Evolutionary conservation across 2,888 invertebrate species (phyloP).

Genomic region (Seladonia tumulorum): DNA sequence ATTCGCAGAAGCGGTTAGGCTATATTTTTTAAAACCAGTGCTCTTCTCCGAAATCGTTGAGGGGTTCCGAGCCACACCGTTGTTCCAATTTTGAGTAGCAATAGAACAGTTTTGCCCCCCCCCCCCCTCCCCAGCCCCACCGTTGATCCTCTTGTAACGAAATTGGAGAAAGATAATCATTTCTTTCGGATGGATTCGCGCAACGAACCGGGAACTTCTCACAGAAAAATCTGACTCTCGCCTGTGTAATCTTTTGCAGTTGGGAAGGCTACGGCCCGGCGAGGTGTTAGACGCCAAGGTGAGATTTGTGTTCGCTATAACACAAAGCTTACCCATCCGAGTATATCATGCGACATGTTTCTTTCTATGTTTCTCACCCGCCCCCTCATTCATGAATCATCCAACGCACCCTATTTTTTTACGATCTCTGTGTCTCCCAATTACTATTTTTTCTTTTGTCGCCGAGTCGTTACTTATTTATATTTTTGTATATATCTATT

Average conservation of each 20-base stretch:
- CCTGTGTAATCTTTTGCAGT: conserved; percentile 86
- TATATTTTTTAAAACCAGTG: background rate
- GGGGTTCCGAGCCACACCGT: background rate
- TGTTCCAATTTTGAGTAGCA: background rate
- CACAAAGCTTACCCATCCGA: conserved; percentile 85
- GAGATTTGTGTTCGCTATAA: conserved; percentile 87
- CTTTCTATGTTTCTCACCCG: conserved; percentile 46
- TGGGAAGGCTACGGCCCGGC: conserved; percentile 91
- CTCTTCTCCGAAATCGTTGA: background rate
- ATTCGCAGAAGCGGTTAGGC: background rate
- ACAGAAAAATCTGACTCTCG: conserved; percentile 50
- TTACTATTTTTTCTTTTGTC: background rate
- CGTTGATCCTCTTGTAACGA: background rate
- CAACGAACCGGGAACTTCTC: conserved; percentile 1
- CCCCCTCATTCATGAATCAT: background rate
- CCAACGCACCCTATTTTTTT: conserved; percentile 19
- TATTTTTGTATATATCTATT: background rate
- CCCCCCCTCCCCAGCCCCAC: background rate
- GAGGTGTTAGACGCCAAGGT: conserved; percentile 92
- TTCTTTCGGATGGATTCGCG: conserved; percentile 11
- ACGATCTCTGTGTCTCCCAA: conserved; percentile 51
- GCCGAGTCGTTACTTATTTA: background rate
- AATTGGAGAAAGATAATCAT: background rate
- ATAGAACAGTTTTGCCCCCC: background rate
- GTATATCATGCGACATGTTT: conserved; percentile 69